phyloP scores from a whole-genome alignment of 2,113 vertebrate species.

The Macquaria australasica region DNA sequence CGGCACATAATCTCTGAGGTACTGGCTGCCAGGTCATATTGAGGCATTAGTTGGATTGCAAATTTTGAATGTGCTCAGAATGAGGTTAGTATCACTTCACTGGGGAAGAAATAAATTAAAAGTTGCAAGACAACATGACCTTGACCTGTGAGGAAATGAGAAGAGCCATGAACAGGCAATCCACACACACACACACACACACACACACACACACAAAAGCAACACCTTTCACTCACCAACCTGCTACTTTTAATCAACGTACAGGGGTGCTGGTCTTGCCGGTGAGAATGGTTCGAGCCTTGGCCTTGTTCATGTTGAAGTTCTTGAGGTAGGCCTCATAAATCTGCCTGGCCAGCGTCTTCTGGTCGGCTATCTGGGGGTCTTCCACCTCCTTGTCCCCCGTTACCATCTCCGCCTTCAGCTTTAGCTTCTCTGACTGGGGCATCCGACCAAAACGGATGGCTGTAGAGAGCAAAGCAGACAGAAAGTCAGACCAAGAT shows the following conservation, averaged over 20 bases:
- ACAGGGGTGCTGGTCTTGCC: conserved; percentile 96
- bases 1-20: conserved; percentile 39
- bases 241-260: conserved; percentile 75
- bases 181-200: neutral
- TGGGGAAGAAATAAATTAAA: conserved; percentile 32
- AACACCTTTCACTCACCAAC: conserved; percentile 59
- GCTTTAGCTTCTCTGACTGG: conserved; percentile 95
- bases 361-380: conserved; percentile 91
- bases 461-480: conserved; percentile 81
- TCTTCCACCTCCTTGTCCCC: conserved; percentile 88
- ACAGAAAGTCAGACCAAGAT: conserved; percentile 1
- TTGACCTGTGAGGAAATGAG: conserved; percentile 49
- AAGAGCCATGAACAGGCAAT: neutral
- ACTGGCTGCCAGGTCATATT: conserved; percentile 41
- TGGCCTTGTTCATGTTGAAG: conserved; percentile 99
- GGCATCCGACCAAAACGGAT: conserved; percentile 99
- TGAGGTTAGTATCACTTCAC: conserved; percentile 18
- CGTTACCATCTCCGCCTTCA: conserved; percentile 95
- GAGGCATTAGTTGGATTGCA: conserved; percentile 59
- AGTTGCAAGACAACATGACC: conserved; percentile 35
- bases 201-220: neutral
- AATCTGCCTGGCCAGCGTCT: conserved; percentile 93
- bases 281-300: conserved; percentile 94
- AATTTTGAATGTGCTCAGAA: conserved; percentile 31
- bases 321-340: conserved; percentile 98